Evolutionary conservation across 1,140 invertebrate genomes (phyloP).

Genomic region (Ptiloglossa arizonensis): DNA sequence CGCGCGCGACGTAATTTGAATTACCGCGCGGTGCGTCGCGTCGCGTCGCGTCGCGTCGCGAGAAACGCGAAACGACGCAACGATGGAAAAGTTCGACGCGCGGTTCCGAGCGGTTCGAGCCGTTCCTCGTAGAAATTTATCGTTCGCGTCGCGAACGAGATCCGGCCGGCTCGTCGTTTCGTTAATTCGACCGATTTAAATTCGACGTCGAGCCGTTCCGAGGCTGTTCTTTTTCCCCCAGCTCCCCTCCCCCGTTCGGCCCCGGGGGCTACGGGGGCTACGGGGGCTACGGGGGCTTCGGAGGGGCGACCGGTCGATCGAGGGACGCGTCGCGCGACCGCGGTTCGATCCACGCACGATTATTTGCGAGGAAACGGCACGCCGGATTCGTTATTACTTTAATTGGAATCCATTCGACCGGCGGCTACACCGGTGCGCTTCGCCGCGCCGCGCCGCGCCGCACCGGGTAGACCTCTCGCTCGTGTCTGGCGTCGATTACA

Average conservation of each 20-base stretch:
- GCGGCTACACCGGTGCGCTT: constrained; percentile 41
- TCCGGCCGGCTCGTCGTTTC: constrained; percentile 45
- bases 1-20: constrained; percentile 46
- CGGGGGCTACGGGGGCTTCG: neutral
- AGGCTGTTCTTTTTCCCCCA: neutral
- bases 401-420: constrained; percentile 56
- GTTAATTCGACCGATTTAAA: constrained; percentile 52
- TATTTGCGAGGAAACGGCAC: constrained; percentile 47
- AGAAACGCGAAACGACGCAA: neutral
- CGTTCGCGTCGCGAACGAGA: constrained; percentile 31
- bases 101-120: neutral
- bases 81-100: neutral
- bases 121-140: constrained; percentile 35
- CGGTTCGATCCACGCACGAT: constrained; percentile 24
- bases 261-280: no score
- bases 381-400: constrained; percentile 53
- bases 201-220: constrained; percentile 29
- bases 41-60: neutral
- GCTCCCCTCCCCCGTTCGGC: no score
- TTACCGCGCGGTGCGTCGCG: constrained; percentile 14
- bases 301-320: constrained; percentile 1
- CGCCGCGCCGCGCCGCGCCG: no score
- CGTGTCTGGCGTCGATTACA: constrained; percentile 62
- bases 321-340: constrained; percentile 30
- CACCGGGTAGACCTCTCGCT: constrained; percentile 16